Percentiles rank a stretch among this genome's conserved stretches.
Evolutionary conservation across 2,888 invertebrate species (phyloP).

Genomic region (Noctua fimbriata): DNA sequence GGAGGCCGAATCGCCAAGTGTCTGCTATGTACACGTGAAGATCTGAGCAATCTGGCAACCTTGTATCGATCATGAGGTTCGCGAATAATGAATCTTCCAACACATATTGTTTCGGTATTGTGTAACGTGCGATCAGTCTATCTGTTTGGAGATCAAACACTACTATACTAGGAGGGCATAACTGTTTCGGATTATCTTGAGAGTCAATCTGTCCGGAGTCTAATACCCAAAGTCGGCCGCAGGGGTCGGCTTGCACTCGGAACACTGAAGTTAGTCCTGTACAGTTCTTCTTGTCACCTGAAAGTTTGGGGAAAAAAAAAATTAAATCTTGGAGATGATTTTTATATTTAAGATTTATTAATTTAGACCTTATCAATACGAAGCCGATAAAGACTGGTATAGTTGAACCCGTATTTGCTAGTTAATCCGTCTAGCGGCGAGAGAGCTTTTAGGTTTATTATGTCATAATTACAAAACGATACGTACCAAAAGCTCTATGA

Average conservation of each 20-base stretch:
- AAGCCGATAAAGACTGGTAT: neutral
- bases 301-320: constrained; percentile 29
- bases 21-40: constrained; percentile 93
- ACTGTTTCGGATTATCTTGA: constrained; percentile 91
- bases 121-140: constrained; percentile 90
- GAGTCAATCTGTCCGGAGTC: constrained; percentile 95
- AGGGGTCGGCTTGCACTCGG: constrained; percentile 93
- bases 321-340: neutral
- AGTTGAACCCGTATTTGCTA: neutral
- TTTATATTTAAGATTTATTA: neutral
- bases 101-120: constrained; percentile 92
- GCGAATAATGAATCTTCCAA: constrained; percentile 92
- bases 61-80: constrained; percentile 92
- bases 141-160: constrained; percentile 93
- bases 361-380: neutral
- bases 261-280: constrained; percentile 94
- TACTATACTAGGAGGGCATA: constrained; percentile 93
- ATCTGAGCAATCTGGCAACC: constrained; percentile 90
- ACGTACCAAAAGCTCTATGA: constrained; percentile 90
- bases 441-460: neutral
- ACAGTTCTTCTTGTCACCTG: constrained; percentile 87
- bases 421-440: neutral
- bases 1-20: constrained; percentile 92
- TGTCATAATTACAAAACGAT: neutral
- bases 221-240: constrained; percentile 94